Evolutionary conservation across 2,797 vertebrate genomes (phyloP).

Genomic region (Scarus forsteni): DNA sequence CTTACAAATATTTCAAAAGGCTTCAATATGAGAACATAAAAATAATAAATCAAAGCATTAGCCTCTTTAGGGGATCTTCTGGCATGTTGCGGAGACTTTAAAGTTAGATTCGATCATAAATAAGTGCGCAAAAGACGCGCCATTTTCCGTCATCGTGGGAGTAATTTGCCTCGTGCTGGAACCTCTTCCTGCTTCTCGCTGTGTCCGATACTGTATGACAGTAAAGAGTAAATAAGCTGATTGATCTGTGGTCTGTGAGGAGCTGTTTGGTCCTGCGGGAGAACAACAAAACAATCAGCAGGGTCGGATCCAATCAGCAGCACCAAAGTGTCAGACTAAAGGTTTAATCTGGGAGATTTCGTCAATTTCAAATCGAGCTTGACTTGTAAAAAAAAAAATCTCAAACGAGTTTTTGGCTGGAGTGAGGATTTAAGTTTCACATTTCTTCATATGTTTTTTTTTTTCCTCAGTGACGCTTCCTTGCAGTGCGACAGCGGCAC

Average conservation of each 20-base stretch:
- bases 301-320: constrained; percentile 41
- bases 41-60: too few relatives aligned
- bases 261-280: constrained; percentile 60
- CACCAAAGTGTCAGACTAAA: not conserved
- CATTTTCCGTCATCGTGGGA: constrained; percentile 14
- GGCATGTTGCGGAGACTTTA: too few relatives aligned
- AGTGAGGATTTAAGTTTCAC: not conserved
- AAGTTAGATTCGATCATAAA: constrained; percentile 19
- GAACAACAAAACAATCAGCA: constrained; percentile 42
- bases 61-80: too few relatives aligned
- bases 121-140: constrained; percentile 17
- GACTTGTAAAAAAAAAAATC: too few relatives aligned
- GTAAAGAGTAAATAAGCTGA: constrained; percentile 76
- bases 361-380: not conserved
- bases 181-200: constrained; percentile 9
- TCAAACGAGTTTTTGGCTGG: too few relatives aligned
- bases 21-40: constrained; percentile 17
- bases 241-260: constrained; percentile 75
- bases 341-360: not conserved
- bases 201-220: constrained; percentile 42
- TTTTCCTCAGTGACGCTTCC: constrained; percentile 51
- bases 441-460: not conserved
- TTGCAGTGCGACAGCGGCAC: constrained; percentile 58
- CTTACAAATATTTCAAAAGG: constrained; percentile 5
- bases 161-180: not conserved